Conservation (phyloP, 2,113 vertebrate species). For the Reinhardtius hippoglossoides region DNA sequence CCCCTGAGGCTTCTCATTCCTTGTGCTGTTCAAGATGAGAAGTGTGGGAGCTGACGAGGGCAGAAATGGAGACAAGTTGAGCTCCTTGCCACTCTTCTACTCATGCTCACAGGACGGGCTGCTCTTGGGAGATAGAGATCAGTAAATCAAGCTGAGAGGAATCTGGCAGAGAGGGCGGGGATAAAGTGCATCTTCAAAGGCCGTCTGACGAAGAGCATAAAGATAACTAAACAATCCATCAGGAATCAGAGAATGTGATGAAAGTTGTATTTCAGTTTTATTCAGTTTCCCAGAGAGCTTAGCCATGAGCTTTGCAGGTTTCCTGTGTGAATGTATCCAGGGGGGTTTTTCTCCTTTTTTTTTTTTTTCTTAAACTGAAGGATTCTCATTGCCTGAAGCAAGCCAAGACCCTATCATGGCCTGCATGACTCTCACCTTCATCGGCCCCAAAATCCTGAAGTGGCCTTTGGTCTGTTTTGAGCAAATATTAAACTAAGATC, state of each 20-base stretch:
- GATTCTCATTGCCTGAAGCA: slow-evolving; percentile 47
- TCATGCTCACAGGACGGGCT: slow-evolving; percentile 4
- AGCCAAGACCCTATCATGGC: slow-evolving; percentile 59
- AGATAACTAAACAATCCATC: slow-evolving; percentile 68
- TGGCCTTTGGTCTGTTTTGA: slow-evolving; percentile 47
- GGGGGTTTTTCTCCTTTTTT: slow-evolving; percentile 22
- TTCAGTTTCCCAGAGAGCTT: slow-evolving; percentile 45
- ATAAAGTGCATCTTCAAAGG: slow-evolving; percentile 62
- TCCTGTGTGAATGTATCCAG: slow-evolving; percentile 59
- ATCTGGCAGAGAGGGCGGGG: slow-evolving; percentile 32
- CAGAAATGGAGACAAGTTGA: slow-evolving; percentile 45
- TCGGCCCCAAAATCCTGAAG: slow-evolving; percentile 44
- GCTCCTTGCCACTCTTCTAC: slow-evolving; percentile 39
- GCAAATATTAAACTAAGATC: slow-evolving; percentile 47
- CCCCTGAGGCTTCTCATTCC: slow-evolving; percentile 27
- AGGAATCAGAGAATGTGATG: slow-evolving; percentile 70
- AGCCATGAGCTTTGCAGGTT: slow-evolving; percentile 34
- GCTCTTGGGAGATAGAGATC: slow-evolving; percentile 40
- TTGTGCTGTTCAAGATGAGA: slow-evolving; percentile 23
- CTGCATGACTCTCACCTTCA: slow-evolving; percentile 47
- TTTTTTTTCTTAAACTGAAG: slow-evolving; percentile 10
- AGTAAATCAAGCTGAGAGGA: slow-evolving; percentile 49
- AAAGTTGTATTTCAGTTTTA: slow-evolving; percentile 53
- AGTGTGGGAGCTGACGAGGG: slow-evolving; percentile 34
- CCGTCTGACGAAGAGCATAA: slow-evolving; percentile 37